Base-by-base conservation (phyloP, 2,797 vertebrate genomes). In the Mustela erminea region DNA sequence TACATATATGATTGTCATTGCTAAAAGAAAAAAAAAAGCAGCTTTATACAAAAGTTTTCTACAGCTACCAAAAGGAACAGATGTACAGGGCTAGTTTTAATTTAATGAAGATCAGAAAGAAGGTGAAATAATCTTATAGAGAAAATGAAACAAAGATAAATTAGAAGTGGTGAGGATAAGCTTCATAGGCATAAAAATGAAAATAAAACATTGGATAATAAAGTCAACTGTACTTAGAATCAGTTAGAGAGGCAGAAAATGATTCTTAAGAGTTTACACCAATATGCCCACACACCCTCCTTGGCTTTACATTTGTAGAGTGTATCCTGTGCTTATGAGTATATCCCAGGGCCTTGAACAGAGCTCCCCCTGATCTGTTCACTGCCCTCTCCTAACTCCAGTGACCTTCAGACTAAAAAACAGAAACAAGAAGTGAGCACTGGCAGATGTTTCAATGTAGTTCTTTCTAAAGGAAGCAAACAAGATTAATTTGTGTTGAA, bases 241-340 rank as follows among this genome's bases (percentile, higher is more conserved):
- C 97, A 92, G 96, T 93, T 97, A 98, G 98, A 98, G 97, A 98
- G 97, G 83, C 46, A 95, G 97, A 94, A 98, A 97, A 98, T 97
- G 96, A 97, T 97, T 98, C 83, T 95, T 98, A 97, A 96, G 96
- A 98, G 92, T 94, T 97, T 97, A 97, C 86, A 96, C 62, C 83
- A 95, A 96, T 97, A 98, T 98, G 97, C 97, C 97, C 95, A 90
- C 91, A 92, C 98, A 96, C 87, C 84, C 91, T 97, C 97, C 98
- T 97, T 96, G 97, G 97, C 98, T 95, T 97, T 97, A 98, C 75
- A 88, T 97, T 98, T 98, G 97, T 98, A 95, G 92, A 97, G 92
- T 96, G 86, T 95, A 98, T 97, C 96, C 96, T 77, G 92, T 82
- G 93, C 97, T 98, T 98, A 97, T 97, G 88, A 97, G 93, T 96